These are phyloP conservation scores for Drosophila obscura DNA, from an alignment of 1,140 invertebrate genomes.

Conservation along the genomic window DNA sequence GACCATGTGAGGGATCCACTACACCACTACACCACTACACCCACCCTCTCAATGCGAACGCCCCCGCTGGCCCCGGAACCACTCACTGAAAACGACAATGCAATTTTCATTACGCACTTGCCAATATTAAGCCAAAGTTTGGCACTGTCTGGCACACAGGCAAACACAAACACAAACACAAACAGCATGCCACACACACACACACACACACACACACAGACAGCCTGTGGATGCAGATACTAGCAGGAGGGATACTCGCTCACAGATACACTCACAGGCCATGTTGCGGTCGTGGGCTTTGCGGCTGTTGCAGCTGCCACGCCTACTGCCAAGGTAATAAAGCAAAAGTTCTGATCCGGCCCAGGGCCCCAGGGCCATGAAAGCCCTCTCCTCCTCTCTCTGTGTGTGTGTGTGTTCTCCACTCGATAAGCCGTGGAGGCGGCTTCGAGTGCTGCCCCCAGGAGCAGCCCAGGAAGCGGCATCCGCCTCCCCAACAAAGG, in stretches of 20 bases:
- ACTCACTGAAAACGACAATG: constrained; percentile 52
- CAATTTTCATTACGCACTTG: constrained; percentile 75
- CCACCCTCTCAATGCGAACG: no score
- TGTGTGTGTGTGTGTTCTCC: background rate
- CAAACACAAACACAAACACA: constrained; percentile 22
- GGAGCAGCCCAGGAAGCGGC: constrained; percentile 20
- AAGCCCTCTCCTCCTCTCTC: no score
- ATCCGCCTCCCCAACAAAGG: constrained; percentile 57
- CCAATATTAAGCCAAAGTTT: constrained; percentile 65
- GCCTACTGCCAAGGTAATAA: constrained; percentile 70
- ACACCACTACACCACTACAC: no score
- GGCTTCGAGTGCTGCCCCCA: background rate
- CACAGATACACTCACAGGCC: constrained; percentile 13
- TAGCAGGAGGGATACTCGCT: background rate
- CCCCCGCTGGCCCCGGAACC: constrained; percentile 1
- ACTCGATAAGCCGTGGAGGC: constrained; percentile 21
- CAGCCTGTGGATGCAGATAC: background rate
- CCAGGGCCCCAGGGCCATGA: background rate
- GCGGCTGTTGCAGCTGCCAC: constrained; percentile 34
- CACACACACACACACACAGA: constrained; percentile 6
- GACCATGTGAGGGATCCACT: constrained; percentile 11
- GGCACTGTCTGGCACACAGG: constrained; percentile 36
- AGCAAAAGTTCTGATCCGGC: constrained; percentile 72
- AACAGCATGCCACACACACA: constrained; percentile 11
- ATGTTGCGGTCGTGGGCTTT: constrained; percentile 46